Conservation (phyloP, 2,113 vertebrate species). For the Corythoichthys intestinalis region DNA sequence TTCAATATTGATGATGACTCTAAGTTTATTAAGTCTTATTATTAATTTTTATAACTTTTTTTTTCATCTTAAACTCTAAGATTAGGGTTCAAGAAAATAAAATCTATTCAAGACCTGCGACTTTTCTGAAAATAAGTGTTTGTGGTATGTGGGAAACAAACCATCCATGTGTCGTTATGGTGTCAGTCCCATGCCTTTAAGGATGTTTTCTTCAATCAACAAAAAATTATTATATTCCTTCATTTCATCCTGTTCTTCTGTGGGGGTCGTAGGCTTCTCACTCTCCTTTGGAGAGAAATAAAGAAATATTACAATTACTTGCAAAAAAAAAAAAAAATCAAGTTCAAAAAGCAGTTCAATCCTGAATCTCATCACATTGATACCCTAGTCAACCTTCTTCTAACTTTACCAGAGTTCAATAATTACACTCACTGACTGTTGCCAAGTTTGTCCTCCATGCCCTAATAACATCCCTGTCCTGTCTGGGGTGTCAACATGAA, state of each 20-base stretch:
- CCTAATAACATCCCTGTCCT: neutral
- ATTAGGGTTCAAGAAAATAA: neutral
- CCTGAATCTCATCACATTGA: neutral
- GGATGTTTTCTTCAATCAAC: slow-evolving; percentile 59
- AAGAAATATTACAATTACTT: neutral
- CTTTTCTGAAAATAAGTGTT: neutral
- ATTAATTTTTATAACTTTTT: no score
- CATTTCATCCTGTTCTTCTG: slow-evolving; percentile 57
- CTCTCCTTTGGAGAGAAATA: slow-evolving; percentile 45
- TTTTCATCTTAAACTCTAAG: no score
- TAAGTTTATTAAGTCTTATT: no score
- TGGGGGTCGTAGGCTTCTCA: slow-evolving; percentile 31
- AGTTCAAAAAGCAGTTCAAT: neutral
- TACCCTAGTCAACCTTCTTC: neutral
- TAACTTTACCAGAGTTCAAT: neutral
- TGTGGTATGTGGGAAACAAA: slow-evolving; percentile 14
- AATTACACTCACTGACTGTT: neutral
- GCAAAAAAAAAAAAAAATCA: neutral
- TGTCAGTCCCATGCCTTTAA: slow-evolving; percentile 53
- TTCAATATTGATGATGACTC: no score
- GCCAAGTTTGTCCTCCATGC: neutral
- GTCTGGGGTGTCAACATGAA: no score
- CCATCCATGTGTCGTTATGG: neutral
- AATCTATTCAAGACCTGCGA: neutral
- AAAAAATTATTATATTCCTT: slow-evolving; percentile 56